These are phyloP conservation scores for Hydrolagus affinis DNA, from an alignment of 2,113 vertebrate genomes.

Conservation along the genomic window DNA sequence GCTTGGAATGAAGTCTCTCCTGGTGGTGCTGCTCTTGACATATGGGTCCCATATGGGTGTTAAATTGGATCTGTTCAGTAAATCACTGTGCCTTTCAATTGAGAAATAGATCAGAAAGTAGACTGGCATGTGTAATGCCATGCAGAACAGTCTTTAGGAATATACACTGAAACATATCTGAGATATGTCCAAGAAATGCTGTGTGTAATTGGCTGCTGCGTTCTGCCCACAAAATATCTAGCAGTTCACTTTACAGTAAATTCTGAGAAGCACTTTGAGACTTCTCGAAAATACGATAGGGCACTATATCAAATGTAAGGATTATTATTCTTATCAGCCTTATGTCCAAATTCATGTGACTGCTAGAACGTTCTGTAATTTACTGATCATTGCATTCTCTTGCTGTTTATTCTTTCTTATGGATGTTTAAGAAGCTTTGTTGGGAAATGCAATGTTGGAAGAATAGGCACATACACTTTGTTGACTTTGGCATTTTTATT, in stretches of 20 bases:
- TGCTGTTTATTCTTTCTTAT: neutral
- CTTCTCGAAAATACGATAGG: no score
- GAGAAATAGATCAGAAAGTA: neutral
- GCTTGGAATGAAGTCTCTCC: neutral
- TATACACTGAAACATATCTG: neutral
- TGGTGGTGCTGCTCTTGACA: neutral
- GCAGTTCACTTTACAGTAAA: no score
- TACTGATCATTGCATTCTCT: neutral
- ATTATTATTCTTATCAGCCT: neutral
- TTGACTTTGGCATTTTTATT: neutral
- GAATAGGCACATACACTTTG: neutral
- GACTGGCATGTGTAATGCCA: neutral
- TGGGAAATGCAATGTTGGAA: neutral
- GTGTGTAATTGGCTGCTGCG: no score
- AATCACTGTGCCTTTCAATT: neutral
- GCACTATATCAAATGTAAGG: no score
- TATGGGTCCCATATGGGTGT: conserved; percentile 1
- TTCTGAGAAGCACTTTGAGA: no score
- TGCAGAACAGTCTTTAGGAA: conserved; percentile 8
- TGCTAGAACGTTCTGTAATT: neutral
- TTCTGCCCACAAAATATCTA: no score
- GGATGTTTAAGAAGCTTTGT: neutral
- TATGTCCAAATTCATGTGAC: neutral
- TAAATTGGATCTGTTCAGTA: neutral
- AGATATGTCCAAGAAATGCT: neutral